phyloP scores from a whole-genome alignment of 2,797 vertebrate species.

The Takifugu ocellatus region DNA sequence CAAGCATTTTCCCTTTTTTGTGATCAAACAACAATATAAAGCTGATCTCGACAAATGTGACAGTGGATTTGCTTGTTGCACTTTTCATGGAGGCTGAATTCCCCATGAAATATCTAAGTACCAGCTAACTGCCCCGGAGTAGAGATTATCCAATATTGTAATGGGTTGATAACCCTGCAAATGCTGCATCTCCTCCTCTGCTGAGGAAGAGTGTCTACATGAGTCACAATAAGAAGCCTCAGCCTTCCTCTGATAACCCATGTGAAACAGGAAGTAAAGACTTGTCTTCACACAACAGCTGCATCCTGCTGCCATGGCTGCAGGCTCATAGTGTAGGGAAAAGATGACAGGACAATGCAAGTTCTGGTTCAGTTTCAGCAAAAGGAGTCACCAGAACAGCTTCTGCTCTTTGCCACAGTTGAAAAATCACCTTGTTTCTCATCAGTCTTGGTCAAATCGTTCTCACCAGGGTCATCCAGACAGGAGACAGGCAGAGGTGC shows the following conservation, averaged over 20 bases:
- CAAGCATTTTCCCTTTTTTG: constrained; percentile 11
- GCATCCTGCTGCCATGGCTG: constrained; percentile 63
- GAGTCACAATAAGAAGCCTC: constrained; percentile 67
- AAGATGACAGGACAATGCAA: constrained; percentile 57
- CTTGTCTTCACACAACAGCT: constrained; percentile 60
- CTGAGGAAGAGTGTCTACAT: constrained; percentile 21
- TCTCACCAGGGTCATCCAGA: constrained; percentile 17
- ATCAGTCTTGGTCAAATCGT: constrained; percentile 46
- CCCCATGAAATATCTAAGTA: constrained; percentile 41
- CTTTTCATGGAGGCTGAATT: constrained; percentile 50
- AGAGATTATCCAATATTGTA: constrained; percentile 57
- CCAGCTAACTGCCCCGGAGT: constrained; percentile 48
- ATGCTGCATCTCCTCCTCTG: constrained; percentile 29
- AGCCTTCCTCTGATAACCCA: constrained; percentile 60
- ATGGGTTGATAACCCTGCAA: constrained; percentile 53
- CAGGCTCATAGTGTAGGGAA: constrained; percentile 58
- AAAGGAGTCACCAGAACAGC: too few species aligned
- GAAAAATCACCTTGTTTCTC: constrained; percentile 38
- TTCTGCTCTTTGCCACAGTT: constrained; percentile 17
- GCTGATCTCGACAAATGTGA: constrained; percentile 12
- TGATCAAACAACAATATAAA: constrained; percentile 14
- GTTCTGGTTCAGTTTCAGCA: too few species aligned
- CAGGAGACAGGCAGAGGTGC: constrained; percentile 36
- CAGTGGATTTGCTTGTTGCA: constrained; percentile 26
- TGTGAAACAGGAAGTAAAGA: constrained; percentile 74